Evolutionary conservation across 2,113 vertebrate species (phyloP).

Genomic region (Oryzias curvinotus): DNA sequence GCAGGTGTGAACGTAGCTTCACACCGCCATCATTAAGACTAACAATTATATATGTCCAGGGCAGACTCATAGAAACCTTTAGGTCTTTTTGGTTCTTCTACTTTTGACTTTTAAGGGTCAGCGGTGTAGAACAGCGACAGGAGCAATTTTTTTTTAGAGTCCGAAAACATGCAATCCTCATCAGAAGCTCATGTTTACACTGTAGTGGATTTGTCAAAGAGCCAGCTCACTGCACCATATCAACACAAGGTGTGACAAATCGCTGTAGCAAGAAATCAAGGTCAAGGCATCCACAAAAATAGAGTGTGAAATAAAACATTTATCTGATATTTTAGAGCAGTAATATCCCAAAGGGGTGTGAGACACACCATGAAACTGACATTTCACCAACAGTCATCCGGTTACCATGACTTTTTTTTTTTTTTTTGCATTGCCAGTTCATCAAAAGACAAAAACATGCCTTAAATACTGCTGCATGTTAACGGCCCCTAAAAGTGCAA

Average conservation of each 20-base stretch:
- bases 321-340: conserved; percentile 28
- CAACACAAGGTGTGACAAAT: conserved; percentile 51
- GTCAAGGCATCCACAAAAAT: conserved; percentile 45
- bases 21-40: conserved; percentile 7
- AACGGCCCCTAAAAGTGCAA: conserved; percentile 63
- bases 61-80: conserved; percentile 1
- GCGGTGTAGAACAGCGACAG: background rate
- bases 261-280: conserved; percentile 43
- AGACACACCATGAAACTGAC: conserved; percentile 43
- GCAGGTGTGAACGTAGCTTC: background rate
- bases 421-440: conserved; percentile 49
- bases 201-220: conserved; percentile 32
- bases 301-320: conserved; percentile 46
- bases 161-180: conserved; percentile 32
- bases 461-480: conserved; percentile 30
- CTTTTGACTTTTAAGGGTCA: background rate
- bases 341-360: conserved; percentile 9
- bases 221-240: conserved; percentile 50
- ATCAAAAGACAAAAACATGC: conserved; percentile 51
- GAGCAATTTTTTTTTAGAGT: conserved; percentile 8
- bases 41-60: background rate
- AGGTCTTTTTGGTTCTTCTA: background rate
- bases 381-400: conserved; percentile 41
- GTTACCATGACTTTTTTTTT: conserved; percentile 34
- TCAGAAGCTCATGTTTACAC: conserved; percentile 32